These are phyloP conservation scores for Threskiornis aethiopicus DNA, from an alignment of 2,797 vertebrate species.

Conservation along the genomic window DNA sequence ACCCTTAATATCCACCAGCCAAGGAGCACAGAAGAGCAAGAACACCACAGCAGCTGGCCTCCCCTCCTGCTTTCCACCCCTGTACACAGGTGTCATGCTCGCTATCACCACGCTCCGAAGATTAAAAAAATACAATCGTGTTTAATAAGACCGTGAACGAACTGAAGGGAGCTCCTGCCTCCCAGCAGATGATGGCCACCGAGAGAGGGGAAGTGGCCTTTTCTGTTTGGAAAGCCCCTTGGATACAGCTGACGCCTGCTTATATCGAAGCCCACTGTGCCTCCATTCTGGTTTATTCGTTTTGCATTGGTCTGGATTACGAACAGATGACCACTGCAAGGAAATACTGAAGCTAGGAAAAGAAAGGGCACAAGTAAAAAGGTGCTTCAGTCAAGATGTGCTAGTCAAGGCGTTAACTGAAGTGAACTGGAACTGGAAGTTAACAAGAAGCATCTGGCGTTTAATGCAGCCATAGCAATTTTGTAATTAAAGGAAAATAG, in stretches of 20 bases:
- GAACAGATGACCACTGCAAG: background rate
- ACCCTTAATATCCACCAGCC: background rate
- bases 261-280: background rate
- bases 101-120: rapidly evolving
- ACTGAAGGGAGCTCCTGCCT: background rate
- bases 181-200: background rate
- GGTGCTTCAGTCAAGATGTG: background rate
- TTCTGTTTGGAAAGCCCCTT: background rate
- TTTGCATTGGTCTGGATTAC: background rate
- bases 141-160: background rate
- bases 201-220: background rate
- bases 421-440: conserved; percentile 32
- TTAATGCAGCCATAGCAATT: background rate
- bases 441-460: conserved; percentile 27
- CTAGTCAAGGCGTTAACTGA: background rate
- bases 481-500: conserved; percentile 51
- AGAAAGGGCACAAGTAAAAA: background rate
- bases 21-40: background rate
- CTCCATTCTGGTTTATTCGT: background rate
- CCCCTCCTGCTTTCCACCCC: background rate
- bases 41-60: background rate
- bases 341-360: background rate
- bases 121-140: background rate
- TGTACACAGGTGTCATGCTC: background rate
- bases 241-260: background rate